These are phyloP conservation scores for Aulostomus chinensis DNA, from an alignment of 2,797 vertebrate genomes.

Conservation along the genomic window DNA sequence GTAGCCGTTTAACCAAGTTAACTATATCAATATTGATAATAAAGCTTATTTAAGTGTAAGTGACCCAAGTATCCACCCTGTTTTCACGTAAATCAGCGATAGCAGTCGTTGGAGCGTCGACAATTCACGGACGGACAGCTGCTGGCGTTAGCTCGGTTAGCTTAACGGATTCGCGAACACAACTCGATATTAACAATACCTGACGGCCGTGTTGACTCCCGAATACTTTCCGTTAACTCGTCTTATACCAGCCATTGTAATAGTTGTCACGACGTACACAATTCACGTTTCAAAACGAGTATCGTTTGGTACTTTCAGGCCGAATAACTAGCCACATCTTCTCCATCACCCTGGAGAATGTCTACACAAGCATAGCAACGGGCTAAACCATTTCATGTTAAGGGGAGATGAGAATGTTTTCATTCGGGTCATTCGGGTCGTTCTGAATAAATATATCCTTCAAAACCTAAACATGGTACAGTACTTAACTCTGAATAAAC, in stretches of 20 bases:
- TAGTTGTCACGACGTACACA: background rate
- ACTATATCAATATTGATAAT: no score
- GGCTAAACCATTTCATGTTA: constrained; percentile 58
- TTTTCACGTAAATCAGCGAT: background rate
- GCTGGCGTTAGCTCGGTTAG: constrained; percentile 55
- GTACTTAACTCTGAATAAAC: no score
- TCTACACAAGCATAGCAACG: constrained; percentile 75
- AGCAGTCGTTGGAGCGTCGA: background rate
- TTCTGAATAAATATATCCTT: no score
- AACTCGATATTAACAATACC: constrained; percentile 57
- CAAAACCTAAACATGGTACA: no score
- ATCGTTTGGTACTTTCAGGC: constrained; percentile 8
- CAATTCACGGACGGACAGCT: constrained; percentile 6
- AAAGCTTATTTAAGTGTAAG: no score
- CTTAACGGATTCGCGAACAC: constrained; percentile 15
- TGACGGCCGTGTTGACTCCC: constrained; percentile 74
- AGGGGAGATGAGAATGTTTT: background rate
- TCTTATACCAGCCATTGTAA: constrained; percentile 69
- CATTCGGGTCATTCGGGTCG: no score
- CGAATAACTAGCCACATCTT: constrained; percentile 46
- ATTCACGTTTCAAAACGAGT: constrained; percentile 10
- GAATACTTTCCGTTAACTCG: constrained; percentile 69
- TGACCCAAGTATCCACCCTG: background rate
- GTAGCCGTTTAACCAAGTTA: no score
- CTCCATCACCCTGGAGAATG: constrained; percentile 72